Evolutionary conservation across 2,113 vertebrate species (phyloP), one percentile per base, ranked within the genome.

Genomic region (Eurystomus gularis): DNA sequence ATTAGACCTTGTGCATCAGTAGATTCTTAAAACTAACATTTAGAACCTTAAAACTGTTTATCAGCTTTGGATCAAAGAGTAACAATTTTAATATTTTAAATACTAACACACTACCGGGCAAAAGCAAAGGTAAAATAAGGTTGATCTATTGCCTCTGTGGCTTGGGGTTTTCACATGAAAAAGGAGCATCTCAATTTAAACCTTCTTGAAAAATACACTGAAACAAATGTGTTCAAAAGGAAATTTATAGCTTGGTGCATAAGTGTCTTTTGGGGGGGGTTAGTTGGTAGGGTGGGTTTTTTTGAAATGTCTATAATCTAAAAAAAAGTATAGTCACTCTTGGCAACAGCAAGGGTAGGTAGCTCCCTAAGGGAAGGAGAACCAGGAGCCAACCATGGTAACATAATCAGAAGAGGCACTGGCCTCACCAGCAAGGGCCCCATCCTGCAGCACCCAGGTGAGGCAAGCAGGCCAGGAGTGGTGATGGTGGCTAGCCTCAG

Each of bases 361-460:
- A 39, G 4, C 4, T 71, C 24, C 33, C 13, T 25, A 35, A 86
- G 11, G 15, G 8, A 77, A 66, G 25, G 19, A 16, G 13, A 31
- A 6, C 6, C 46, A 46, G 51, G 35, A 82, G 10, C 13, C 52
- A 37, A 39, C 19, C 2, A 1, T 14, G 4, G 10, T 51, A 29
- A 24, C 14, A 19, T 4, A 14, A 42, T 4, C 35, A 46, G 1
- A 40, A 28, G 25, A 3, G 4, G 19, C 23, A 71, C 9, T 19
- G 61, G 37, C n/a, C 26, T 35, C 39, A 58, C n/a, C 20, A 18
- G 13, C 26, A 49, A 19, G 10, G 7, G 2, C 33, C 42, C 20
- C 26, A 17, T 37, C 35, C 55, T 80, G 57, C 21, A 40, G 17
- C 13, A 68, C 28, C 13, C 0, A 0, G 57, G 8, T 1, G 1